These are phyloP conservation scores for Apodemus speciosus DNA, from an alignment of 2,113 vertebrate genomes.

Conservation along the genomic window DNA sequence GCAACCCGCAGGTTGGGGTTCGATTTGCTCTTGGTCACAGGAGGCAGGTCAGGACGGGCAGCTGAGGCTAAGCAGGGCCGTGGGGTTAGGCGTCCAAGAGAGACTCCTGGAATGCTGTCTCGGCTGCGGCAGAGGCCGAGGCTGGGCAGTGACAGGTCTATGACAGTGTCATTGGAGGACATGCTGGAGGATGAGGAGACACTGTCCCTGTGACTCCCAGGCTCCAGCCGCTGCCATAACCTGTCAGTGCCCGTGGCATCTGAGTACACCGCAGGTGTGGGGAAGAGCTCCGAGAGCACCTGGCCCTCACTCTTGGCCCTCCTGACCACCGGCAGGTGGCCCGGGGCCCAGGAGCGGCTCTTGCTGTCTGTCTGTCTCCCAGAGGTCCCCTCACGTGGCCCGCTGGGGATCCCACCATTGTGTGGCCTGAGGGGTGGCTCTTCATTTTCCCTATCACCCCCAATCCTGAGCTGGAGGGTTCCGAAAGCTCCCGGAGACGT, in stretches of 20 bases:
- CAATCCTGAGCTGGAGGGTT: constrained; percentile 4
- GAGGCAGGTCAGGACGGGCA: constrained; percentile 43
- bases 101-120: not conserved
- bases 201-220: constrained; percentile 88
- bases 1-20: constrained; percentile 91
- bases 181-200: constrained; percentile 96
- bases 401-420: rapidly evolving
- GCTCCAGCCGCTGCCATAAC: constrained; percentile 93
- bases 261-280: constrained; percentile 86
- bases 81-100: constrained; percentile 64
- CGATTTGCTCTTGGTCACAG: constrained; percentile 92
- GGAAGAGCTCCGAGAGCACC: constrained; percentile 82
- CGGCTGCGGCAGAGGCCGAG: constrained; percentile 83
- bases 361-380: not conserved
- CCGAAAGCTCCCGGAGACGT: not conserved
- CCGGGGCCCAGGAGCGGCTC: not conserved
- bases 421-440: not conserved
- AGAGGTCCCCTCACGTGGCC: rapidly evolving
- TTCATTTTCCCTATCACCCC: not conserved
- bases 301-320: constrained; percentile 87
- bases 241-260: constrained; percentile 91
- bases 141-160: constrained; percentile 92
- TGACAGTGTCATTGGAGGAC: constrained; percentile 95
- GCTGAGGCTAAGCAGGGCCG: constrained; percentile 77
- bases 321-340: constrained; percentile 75